Base-by-base conservation (phyloP, 2,113 vertebrate species). In the Elachura formosa region DNA sequence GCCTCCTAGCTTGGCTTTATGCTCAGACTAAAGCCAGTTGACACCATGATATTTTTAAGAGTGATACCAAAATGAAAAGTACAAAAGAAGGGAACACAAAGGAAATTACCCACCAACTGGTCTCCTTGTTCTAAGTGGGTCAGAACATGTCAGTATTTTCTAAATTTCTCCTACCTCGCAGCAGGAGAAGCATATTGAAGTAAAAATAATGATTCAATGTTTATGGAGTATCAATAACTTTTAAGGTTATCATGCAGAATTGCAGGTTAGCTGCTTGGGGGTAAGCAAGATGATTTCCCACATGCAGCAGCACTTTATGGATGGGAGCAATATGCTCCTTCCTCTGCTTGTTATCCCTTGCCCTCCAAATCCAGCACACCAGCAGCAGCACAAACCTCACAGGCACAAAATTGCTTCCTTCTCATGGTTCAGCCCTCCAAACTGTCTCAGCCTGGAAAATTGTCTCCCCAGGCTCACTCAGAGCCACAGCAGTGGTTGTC, bases 111-210 rank as follows among this genome's bases (percentile, higher is more conserved):
- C 41, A 54, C 74, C 77, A 77, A 43, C 88, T 76, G 51, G 5
- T 85, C 17, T 84, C 64, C 72, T 79, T 77, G 62, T 64, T 79
- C 91, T 91, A 95, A 86, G 25, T 94, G 95, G 86, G 92, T 95
- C 92, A 94, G 72, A 79, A 87, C 48, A 48, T 1, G 0, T 73
- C 62, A 59, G 62, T 84, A 38, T 87, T 91, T 92, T 66, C 81
- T 59, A 56, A 79, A 91, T 93, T 91, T 93, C 78, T 89, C 51
- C 55, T 43, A 48, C 33, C 24, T 94, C 81, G 54, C 89, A 85
- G 89, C 84, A 80, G 78, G 66, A 87, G 54, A 77, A 82, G 71
- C 41, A 89, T 40, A 82, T 7, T 73, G 84, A 95, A 87, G 74
- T 66, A 83, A 95, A 93, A 96, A 89, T 83, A 91, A 95, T 38